Conservation (phyloP, 2,888 invertebrate species). For the Caenorhabditis angaria region DNA sequence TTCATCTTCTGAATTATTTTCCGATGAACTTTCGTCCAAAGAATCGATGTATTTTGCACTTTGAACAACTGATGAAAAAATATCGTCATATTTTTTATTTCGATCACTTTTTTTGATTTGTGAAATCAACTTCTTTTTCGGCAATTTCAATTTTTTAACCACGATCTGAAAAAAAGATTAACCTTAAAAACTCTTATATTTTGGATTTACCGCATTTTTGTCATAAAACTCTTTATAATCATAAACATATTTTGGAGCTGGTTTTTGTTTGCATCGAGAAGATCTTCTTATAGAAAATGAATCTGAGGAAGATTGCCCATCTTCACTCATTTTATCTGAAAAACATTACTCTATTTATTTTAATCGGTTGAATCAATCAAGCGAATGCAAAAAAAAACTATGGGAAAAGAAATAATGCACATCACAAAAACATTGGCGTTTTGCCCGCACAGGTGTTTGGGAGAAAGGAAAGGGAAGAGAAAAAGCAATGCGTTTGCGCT, state of each 20-base stretch:
- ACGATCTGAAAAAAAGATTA: constrained; percentile 10
- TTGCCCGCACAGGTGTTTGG: constrained; percentile 9
- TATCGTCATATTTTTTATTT: constrained; percentile 31
- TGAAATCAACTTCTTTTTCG: background rate
- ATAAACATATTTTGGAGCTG: background rate
- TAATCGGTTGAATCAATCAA: background rate
- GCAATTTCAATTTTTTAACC: constrained; percentile 13
- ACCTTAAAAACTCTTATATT: background rate
- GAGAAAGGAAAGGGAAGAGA: background rate
- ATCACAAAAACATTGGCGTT: constrained; percentile 3
- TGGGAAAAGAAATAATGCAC: background rate
- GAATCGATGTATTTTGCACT: constrained; percentile 3
- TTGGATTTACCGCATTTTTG: background rate
- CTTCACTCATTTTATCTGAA: background rate
- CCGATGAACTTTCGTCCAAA: background rate
- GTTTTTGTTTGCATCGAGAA: background rate
- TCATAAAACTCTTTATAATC: background rate
- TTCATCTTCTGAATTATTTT: constrained; percentile 7
- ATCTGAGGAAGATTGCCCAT: background rate
- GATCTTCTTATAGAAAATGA: background rate
- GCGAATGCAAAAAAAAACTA: constrained; percentile 3
- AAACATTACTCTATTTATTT: background rate
- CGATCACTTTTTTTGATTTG: background rate
- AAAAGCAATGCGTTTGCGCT: background rate
- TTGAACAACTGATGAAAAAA: constrained; percentile 20